phyloP scores from a whole-genome alignment of 2,888 invertebrate genomes.

The Campoletis raptor region DNA sequence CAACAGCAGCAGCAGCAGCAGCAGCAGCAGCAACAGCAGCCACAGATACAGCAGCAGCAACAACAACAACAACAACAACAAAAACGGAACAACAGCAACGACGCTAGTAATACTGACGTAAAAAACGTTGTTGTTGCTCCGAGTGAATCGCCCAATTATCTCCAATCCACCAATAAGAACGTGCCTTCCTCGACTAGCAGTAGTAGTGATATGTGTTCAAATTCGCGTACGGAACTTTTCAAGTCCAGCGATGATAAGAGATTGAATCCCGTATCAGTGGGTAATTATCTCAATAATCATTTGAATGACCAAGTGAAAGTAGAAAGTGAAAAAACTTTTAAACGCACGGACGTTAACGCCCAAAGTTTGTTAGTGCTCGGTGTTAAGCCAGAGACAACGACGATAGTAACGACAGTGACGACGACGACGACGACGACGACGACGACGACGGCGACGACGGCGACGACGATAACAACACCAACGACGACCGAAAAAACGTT shows the following conservation, averaged over 20 bases:
- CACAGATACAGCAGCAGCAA: constrained; percentile 41
- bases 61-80: constrained; percentile 61
- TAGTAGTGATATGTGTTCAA: constrained; percentile 84
- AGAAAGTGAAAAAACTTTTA: constrained; percentile 70
- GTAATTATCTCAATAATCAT: constrained; percentile 78
- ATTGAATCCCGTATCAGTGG: constrained; percentile 77
- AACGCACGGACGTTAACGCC: constrained; percentile 52
- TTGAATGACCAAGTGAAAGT: constrained; percentile 74
- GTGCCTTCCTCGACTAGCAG: constrained; percentile 84
- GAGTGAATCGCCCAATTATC: constrained; percentile 72
- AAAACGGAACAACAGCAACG: constrained; percentile 57
- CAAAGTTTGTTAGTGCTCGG: constrained; percentile 49
- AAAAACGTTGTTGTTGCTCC: constrained; percentile 70
- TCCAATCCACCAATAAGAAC: constrained; percentile 85
- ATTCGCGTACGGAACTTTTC: constrained; percentile 81
- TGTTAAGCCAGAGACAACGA: constrained; percentile 83
- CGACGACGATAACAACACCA: constrained; percentile 60
- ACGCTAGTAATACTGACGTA: constrained; percentile 57
- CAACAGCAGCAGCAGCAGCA: constrained; percentile 63
- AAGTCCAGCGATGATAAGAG: constrained; percentile 79
- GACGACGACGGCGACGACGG: constrained; percentile 19
- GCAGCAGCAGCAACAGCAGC: too few species aligned
- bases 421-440: constrained; percentile 55
- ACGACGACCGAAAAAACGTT: constrained; percentile 62
- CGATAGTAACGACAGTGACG: constrained; percentile 67